Conservation (phyloP, 2,797 vertebrate species). For the Hylomyscus alleni region DNA sequence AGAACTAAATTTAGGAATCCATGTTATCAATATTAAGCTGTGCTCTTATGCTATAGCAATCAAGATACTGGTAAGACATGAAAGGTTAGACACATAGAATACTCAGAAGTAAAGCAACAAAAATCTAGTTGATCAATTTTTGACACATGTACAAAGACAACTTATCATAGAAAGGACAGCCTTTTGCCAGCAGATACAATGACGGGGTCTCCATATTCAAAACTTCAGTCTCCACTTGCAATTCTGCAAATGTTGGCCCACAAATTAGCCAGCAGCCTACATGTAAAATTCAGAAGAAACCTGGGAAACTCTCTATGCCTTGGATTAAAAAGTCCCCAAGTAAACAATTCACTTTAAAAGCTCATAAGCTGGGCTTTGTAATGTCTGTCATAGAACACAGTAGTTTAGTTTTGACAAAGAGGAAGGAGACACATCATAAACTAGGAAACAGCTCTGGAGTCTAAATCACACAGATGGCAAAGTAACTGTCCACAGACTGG, state of each 20-base stretch:
- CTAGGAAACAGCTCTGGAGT: not conserved
- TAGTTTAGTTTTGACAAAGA: not conserved
- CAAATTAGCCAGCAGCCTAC: not conserved
- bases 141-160: not conserved
- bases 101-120: not conserved
- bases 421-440: not conserved
- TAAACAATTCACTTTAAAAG: not conserved
- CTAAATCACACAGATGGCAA: not conserved
- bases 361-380: not conserved
- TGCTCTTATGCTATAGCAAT: not conserved
- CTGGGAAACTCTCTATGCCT: not conserved
- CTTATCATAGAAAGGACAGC: not conserved
- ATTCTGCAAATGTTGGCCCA: not conserved
- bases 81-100: not conserved
- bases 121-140: not conserved
- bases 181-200: constrained; percentile 39
- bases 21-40: not conserved
- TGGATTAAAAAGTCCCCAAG: constrained; percentile 12
- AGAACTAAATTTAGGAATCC: not conserved
- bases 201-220: not conserved
- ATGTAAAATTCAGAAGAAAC: constrained; percentile 42
- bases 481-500: not conserved
- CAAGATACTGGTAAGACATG: not conserved
- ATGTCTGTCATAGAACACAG: constrained; percentile 30
- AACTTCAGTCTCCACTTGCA: not conserved